These are phyloP conservation scores for Leptothorax acervorum DNA, from an alignment of 2,888 invertebrate species.

Conservation along the genomic window DNA sequence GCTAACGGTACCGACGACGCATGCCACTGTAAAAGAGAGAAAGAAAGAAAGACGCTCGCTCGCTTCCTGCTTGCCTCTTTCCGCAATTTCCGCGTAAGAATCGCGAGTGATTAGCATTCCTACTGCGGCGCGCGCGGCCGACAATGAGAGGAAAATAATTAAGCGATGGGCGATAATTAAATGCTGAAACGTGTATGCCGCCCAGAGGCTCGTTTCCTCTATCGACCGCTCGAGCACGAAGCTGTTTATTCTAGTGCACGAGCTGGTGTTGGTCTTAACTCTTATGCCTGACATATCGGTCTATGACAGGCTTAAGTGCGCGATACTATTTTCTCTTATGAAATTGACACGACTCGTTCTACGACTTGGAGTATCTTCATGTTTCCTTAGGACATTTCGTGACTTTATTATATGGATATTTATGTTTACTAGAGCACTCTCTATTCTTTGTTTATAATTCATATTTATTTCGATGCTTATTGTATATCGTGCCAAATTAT, in stretches of 20 bases:
- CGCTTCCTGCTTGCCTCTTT: slow-evolving; percentile 63
- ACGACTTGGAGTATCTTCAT: background rate
- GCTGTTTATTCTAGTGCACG: slow-evolving; percentile 26
- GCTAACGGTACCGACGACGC: slow-evolving; percentile 60
- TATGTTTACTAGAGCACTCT: background rate
- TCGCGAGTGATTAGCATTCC: slow-evolving; percentile 65
- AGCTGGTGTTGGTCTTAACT: slow-evolving; percentile 17
- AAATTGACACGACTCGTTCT: slow-evolving; percentile 2
- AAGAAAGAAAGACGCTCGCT: slow-evolving; percentile 25
- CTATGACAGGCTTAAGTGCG: background rate
- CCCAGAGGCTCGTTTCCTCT: slow-evolving; percentile 47
- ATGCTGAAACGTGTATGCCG: slow-evolving; percentile 67
- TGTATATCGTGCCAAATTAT: background rate
- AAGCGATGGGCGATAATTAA: slow-evolving; percentile 72
- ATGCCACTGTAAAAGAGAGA: slow-evolving; percentile 32
- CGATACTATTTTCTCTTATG: background rate
- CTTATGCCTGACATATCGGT: slow-evolving; percentile 25
- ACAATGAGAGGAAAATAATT: slow-evolving; percentile 70
- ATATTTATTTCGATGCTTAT: background rate
- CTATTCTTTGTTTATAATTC: background rate
- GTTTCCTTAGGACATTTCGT: background rate
- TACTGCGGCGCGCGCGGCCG: slow-evolving; percentile 36
- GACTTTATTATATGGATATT: background rate
- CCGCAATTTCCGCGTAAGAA: slow-evolving; percentile 67
- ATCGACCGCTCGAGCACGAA: slow-evolving; percentile 21